Evolutionary conservation across 2,888 invertebrate genomes (phyloP), one percentile per base, ranked within the genome.

Genomic region (Laspeyria flexula): DNA sequence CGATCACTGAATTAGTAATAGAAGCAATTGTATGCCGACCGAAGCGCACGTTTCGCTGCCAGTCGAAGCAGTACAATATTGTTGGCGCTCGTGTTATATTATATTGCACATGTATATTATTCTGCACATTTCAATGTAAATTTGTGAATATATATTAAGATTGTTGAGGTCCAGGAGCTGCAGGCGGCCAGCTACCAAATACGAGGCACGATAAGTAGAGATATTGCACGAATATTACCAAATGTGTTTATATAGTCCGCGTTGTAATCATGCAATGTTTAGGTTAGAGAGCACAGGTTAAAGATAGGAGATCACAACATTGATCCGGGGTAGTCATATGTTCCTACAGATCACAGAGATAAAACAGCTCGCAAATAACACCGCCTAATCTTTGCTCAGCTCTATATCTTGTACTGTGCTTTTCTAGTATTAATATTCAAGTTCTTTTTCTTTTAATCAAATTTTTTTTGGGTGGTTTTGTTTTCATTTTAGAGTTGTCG

Each of bases 361-460:
- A 79, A 82, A 75, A 81, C 81, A 81, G 84, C 87, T 87, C 85
- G 92, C 92, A 81, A 89, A 88, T 92, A 92, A 92, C 90, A 86
- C 82, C 73, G 92, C 92, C 92, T 92, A 92, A 92, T 91, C 83
- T 85, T 77, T 77, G 88, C 89, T 86, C 87, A 86, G 83, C 81
- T 86, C 83, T 86, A 73, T 86, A 83, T 88, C 85, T 86, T 84
- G 76, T 77, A 84, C 85, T 89, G 77, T 86, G 90, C 90, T 89
- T 86, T 76, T 81, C 78, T 82, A 69, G 71, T 75, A 83, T 76
- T 82, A 83, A 85, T 83, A 73, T 75, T 78, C 71, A 43, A 71
- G 48, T 79, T 75, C 64, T 75, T 63, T 53, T 75, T 74, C 67
- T 60, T 60, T 53, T 68, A n/a, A n/a, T 60, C 69, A 56, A 2